phyloP scores from a whole-genome alignment of 2,888 invertebrate genomes.

The Pseudococcus jackbeardsleyi region DNA sequence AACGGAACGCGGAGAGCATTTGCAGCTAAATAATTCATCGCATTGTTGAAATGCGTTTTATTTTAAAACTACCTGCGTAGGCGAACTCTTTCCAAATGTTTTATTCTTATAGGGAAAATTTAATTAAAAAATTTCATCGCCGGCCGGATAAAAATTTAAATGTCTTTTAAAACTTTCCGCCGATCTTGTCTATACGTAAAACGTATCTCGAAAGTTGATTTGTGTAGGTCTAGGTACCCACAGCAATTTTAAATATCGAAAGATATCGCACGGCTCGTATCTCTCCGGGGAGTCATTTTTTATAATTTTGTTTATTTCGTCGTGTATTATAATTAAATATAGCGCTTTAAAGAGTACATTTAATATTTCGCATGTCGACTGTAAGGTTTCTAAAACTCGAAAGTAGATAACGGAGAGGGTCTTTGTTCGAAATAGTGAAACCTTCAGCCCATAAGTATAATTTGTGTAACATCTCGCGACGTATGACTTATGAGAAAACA shows the following conservation, averaged over 20 bases:
- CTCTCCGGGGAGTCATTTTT: background rate
- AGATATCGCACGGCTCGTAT: background rate
- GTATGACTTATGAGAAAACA: background rate
- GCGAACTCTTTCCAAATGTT: background rate
- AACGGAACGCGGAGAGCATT: background rate
- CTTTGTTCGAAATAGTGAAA: background rate
- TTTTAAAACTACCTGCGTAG: background rate
- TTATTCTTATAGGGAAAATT: background rate
- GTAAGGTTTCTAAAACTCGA: background rate
- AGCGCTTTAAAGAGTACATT: background rate
- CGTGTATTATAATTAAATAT: background rate
- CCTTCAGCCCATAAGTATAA: background rate
- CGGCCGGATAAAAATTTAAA: background rate
- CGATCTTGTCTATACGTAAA: no score
- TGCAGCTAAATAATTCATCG: conserved; percentile 1
- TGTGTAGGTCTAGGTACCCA: background rate
- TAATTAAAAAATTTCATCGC: conserved; percentile 25
- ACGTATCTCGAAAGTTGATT: no score
- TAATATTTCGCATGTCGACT: conserved; percentile 21
- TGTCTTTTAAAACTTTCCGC: background rate
- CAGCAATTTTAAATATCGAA: background rate
- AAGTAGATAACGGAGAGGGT: background rate
- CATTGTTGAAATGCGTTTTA: background rate
- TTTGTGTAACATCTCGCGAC: background rate
- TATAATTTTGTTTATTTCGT: background rate